These are phyloP conservation scores for Trialeurodes vaporariorum DNA, from an alignment of 1,140 invertebrate genomes.

Conservation along the genomic window DNA sequence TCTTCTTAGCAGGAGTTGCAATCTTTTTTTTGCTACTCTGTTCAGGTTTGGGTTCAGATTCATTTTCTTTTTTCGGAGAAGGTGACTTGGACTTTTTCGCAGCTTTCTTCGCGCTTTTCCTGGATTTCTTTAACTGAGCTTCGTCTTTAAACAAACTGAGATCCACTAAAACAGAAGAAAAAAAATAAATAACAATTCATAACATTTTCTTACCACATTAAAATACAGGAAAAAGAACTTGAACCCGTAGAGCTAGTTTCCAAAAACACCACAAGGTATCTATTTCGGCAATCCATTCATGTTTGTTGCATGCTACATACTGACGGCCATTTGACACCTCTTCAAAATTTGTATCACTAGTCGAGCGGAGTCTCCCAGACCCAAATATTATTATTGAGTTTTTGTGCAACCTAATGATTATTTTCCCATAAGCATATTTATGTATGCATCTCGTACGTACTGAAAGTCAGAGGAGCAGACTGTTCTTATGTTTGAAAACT, in stretches of 20 bases:
- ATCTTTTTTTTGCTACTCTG: constrained; percentile 2
- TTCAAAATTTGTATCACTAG: no score
- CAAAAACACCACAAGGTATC: neutral
- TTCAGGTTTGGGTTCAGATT: neutral
- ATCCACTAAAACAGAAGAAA: constrained; percentile 48
- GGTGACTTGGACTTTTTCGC: constrained; percentile 10
- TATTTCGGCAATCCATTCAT: no score
- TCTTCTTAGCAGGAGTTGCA: neutral
- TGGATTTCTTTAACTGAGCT: constrained; percentile 58
- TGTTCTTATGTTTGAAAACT: no score
- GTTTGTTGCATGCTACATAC: no score
- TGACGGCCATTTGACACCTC: no score
- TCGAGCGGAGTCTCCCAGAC: no score
- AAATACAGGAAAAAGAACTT: neutral
- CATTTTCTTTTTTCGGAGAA: constrained; percentile 3
- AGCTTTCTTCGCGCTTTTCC: constrained; percentile 12
- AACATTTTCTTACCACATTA: neutral
- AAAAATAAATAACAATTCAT: no score
- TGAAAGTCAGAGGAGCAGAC: no score
- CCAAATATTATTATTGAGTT: no score
- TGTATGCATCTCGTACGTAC: no score
- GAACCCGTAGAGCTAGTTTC: neutral
- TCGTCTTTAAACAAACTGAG: constrained; percentile 65
- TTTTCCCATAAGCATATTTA: no score
- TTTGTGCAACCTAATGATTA: no score